Evolutionary conservation across 2,888 invertebrate species (phyloP).

Genomic region (Harmothoe impar): DNA sequence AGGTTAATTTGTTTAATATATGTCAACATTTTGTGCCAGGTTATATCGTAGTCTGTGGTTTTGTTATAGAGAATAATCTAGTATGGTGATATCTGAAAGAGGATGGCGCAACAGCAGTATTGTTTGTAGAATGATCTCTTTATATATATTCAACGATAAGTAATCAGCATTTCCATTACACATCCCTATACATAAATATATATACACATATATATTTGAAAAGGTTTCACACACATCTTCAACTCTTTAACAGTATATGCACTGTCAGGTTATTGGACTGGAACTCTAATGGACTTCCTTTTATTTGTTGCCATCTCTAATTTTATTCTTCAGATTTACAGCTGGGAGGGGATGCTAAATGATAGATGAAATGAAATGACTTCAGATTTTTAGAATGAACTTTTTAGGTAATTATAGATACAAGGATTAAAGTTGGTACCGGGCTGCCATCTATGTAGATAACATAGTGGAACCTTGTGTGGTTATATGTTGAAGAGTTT

Average conservation of each 20-base stretch:
- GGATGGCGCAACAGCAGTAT: not conserved
- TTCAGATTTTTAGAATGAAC: slow-evolving; percentile 29
- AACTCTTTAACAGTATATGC: not conserved
- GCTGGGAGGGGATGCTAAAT: not conserved
- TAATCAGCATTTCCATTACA: slow-evolving; percentile 12
- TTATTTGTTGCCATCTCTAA: not conserved
- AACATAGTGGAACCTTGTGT: not conserved
- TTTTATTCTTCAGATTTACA: not conserved
- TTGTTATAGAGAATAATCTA: not conserved
- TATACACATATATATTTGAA: not conserved
- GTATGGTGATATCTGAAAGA: not conserved
- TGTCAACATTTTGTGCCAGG: not conserved
- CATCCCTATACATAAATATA: not conserved
- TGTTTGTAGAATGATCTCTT: slow-evolving; percentile 13
- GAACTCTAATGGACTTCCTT: not conserved
- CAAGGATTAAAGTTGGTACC: not conserved
- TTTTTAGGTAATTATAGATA: slow-evolving; percentile 15
- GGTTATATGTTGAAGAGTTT: not conserved
- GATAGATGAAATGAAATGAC: slow-evolving; percentile 12
- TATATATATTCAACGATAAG: no score
- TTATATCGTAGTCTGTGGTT: not conserved
- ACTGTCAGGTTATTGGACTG: not conserved
- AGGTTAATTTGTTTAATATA: not conserved
- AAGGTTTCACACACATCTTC: not conserved
- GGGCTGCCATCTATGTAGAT: not conserved